Evolutionary conservation across 92 coral and sea anemone species (phyloP), one percentile per base, ranked within the genome.

Genomic region (Phymanthus crucifer): DNA sequence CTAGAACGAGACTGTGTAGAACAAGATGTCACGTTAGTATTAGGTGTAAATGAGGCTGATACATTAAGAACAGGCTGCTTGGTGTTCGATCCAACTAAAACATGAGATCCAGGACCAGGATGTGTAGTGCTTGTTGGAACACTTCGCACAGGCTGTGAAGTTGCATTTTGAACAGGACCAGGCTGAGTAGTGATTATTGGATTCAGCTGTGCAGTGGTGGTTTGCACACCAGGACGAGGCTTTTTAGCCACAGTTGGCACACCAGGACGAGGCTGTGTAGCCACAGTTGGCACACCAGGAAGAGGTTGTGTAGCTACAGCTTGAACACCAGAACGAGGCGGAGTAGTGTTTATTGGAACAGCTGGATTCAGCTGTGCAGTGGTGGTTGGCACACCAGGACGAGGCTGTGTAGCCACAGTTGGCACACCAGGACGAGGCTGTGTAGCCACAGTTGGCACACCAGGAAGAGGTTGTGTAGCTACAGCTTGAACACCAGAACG

Each of bases 271-370:
- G 66, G 64, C 18, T 6, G 13, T n/a, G 64, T 61, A 11, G 19
- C 8, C 18, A 35, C 10, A 10, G 52, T 21, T 48, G 76, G 33
- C 13, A 74, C 78, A 70, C 29, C 26, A 34, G 76, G 18, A 26
- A 31, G 32, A 40, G 6, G 0, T 16, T 40, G 31, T 38, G 76
- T 4, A 1, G n/a, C 11, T 3, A 2, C 1, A 10, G 34, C 14
- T 73, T 37, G 36, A 48, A 47, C 78, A 73, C 65, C 27, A 48
- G 65, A 27, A 47, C 48, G 78, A 73, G 78, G 78, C 78, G 47
- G 78, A 9, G 37, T 73, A 27, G 29, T 73, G 66, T 11, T 40
- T 5, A 27, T 11, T 61, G 68, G 34, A 61, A 61, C 68, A 61
- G 12, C 2, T 2, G 36, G 4, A 61, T 10, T 17, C 26, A 34